Base-by-base conservation (phyloP, 2,113 vertebrate species). In the Cairina moschata region DNA sequence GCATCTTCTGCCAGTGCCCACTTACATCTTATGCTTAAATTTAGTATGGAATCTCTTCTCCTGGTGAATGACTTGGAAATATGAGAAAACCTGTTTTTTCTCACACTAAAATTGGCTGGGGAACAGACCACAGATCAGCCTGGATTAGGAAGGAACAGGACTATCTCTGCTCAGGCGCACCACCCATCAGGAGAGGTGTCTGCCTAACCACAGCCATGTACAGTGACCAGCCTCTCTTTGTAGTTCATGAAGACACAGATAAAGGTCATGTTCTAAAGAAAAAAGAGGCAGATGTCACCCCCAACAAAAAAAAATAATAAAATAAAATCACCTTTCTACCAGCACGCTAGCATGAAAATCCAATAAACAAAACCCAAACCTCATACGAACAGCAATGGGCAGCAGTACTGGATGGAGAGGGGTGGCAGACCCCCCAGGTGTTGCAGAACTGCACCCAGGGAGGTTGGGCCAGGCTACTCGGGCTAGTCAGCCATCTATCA, bases 11-110 rank as follows among this genome's bases (percentile, higher is more conserved):
- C 54, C 66, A 86, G 60, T 78, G 73, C 56, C 58, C 48, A 84
- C 69, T 91, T 96, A 29, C 22, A 75, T 66, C 68, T 91, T 18
- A 3, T 17, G 31, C 62, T 92, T 93, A 89, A 88, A 93, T 89
- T 87, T 86, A 89, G 66, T 17, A 12, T 38, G 66, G 86, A 84
- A 68, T 89, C 55, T 95, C 80, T 38, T 74, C 29, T 93, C 42
- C 15, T 75, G 25, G 9, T 65, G 76, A 75, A 52, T 59, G 32
- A 9, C 36, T 73, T 76, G 44, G 28, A 87, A 91, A 69, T 60
- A 56, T 3, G 16, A 91, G 74, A 82, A 60, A 79, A 76, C 0
- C 2, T 56, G 25, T 0, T 0, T 60, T 74, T 72, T 90, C 60
- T 32, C 60, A 9, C 11, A 7, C 22, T 76, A 32, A 82, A 89